Base-by-base conservation (phyloP, 2,113 vertebrate genomes). In the Cyrtonyx montezumae region DNA sequence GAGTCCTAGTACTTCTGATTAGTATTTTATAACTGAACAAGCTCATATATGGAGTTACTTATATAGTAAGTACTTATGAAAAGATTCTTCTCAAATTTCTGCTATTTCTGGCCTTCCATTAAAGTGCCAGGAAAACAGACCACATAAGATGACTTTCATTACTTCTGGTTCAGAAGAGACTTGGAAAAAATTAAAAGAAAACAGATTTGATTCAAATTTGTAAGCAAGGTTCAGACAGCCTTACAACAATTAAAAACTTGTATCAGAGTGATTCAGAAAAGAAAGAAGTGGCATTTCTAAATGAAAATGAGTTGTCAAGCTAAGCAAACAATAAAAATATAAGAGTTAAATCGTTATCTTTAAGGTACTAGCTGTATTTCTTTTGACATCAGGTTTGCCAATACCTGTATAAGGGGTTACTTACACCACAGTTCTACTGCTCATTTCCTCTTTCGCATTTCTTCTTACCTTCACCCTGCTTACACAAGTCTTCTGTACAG, bases 91-190 rank as follows among this genome's bases (percentile, higher is more conserved):
- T 95, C 81, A 67, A 36, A 73, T 93, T 89, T 93, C 84, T 1
- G 5, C 59, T 93, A 76, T 79, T 87, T 91, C 71, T 93, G 82
- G 88, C 34, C 61, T 82, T 63, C 94, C 87, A 43, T 75, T 91
- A 70, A 87, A 92, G n/a, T 74, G 46, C 89, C 75, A 96, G 65
- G 81, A 95, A 93, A 94, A 87, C 68, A 94, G 89, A 91, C 59
- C 65, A 74, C 76, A 77, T 91, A 84, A 95, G 30, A 89, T 74
- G 55, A 87, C 63, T 91, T 92, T 56, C 71, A 91, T 91, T 87
- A 74, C 34, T 92, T 94, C 78, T 79, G 46, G 28, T 95, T 91
- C 78, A 91, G 63, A 94, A 86, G 32, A 92, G 20, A 89, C 46
- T 82, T 43, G 48, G 71, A 40, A 69, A 91, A 95, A 92, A 61